Percentiles rank a stretch among this genome's conserved stretches.
Conservation (phyloP, 2,888 invertebrate genomes). For the Cosmopolites sordidus region DNA sequence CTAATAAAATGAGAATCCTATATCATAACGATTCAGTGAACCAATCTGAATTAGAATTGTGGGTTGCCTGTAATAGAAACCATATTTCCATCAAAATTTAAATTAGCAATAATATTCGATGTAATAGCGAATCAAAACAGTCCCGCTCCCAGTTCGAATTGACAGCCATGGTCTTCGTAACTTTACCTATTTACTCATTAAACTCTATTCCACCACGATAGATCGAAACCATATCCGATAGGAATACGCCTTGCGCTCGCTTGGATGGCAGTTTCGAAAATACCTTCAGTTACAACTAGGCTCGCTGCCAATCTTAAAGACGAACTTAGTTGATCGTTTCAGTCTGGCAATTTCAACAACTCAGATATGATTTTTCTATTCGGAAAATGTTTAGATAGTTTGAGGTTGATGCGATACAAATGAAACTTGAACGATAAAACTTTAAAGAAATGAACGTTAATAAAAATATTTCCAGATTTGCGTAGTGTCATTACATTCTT, state of each 20-base stretch:
- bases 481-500: too few species aligned
- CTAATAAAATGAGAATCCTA: too few species aligned
- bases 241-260: background rate
- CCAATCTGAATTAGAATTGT: too few species aligned
- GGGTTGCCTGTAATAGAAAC: too few species aligned
- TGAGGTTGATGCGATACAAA: too few species aligned
- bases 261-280: background rate
- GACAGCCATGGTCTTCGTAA: background rate
- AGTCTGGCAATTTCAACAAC: background rate
- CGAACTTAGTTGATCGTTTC: background rate
- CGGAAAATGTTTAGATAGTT: too few species aligned
- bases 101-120: background rate
- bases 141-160: background rate
- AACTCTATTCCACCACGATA: background rate
- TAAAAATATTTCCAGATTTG: too few species aligned
- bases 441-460: too few species aligned
- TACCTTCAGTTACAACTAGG: background rate
- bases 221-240: background rate
- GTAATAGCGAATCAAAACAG: background rate
- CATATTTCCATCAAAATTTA: background rate
- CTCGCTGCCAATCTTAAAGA: background rate
- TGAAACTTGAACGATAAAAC: too few species aligned
- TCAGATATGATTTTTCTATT: too few species aligned
- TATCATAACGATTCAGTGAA: too few species aligned
- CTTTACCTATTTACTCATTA: constrained; percentile 1